Evolutionary conservation across 2,797 vertebrate species (phyloP).

Genomic region (Sebastes iracundus): DNA sequence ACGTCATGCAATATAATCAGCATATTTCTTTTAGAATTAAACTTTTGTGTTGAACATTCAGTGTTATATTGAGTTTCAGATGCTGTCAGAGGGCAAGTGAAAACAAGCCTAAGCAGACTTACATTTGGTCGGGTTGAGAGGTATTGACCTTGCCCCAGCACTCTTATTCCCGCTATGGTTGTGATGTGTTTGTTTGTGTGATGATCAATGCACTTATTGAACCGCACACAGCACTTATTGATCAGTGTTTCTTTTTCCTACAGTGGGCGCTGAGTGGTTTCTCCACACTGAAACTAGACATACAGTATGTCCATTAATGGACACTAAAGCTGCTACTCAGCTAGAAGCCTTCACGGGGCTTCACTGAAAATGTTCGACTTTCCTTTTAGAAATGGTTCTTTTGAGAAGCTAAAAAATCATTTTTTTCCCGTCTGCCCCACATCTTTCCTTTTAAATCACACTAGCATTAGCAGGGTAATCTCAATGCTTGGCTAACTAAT

Average conservation of each 20-base stretch:
- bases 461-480: slow-evolving; percentile 57
- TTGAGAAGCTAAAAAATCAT: neutral
- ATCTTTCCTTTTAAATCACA: slow-evolving; percentile 45
- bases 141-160: slow-evolving; percentile 63
- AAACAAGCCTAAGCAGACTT: slow-evolving; percentile 17
- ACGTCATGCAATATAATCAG: neutral
- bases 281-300: slow-evolving; percentile 20
- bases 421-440: slow-evolving; percentile 25
- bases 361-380: neutral
- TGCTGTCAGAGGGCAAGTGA: neutral
- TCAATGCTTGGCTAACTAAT: slow-evolving; percentile 62
- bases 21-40: neutral
- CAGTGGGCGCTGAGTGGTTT: slow-evolving; percentile 45
- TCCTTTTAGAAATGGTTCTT: slow-evolving; percentile 25
- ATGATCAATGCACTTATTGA: slow-evolving; percentile 75
- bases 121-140: slow-evolving; percentile 21
- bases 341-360: neutral
- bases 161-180: slow-evolving; percentile 54
- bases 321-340: slow-evolving; percentile 37
- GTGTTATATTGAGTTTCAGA: neutral
- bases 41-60: neutral
- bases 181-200: slow-evolving; percentile 66
- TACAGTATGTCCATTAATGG: slow-evolving; percentile 40
- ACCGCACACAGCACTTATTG: slow-evolving; percentile 60
- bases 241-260: slow-evolving; percentile 70